Percentiles rank a stretch among this genome's conserved stretches.
Conservation (phyloP, 1,140 invertebrate species). For the Diplogasteroides magnus region DNA sequence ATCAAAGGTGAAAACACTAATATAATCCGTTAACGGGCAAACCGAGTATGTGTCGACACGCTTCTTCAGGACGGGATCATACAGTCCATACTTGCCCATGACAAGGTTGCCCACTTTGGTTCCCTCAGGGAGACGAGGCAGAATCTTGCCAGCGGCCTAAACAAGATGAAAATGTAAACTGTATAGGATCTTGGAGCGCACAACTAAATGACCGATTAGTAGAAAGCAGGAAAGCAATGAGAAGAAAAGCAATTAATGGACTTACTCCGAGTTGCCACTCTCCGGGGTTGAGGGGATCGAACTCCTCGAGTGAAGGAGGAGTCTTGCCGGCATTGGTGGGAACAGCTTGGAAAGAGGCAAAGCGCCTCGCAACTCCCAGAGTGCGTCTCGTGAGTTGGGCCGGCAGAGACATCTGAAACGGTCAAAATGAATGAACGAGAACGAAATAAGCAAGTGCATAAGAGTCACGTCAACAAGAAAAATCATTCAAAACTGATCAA, state of each 20-base stretch:
- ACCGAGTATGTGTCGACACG: conserved; percentile 41
- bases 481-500: no score
- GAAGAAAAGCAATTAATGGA: no score
- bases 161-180: neutral
- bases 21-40: no score
- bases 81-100: conserved; percentile 55
- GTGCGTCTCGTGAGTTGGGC: conserved; percentile 16
- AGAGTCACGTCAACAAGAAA: no score
- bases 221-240: no score
- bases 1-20: no score
- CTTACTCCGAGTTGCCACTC: conserved; percentile 48
- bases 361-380: conserved; percentile 24
- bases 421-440: conserved; percentile 1
- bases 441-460: no score
- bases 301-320: conserved; percentile 44
- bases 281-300: conserved; percentile 51
- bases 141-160: conserved; percentile 49
- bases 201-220: no score
- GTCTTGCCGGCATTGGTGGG: conserved; percentile 43
- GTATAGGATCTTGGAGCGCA: neutral
- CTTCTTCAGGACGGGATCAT: conserved; percentile 42
- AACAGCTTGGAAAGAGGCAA: conserved; percentile 26
- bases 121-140: conserved; percentile 53
- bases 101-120: conserved; percentile 50
- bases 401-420: conserved; percentile 20